Evolutionary conservation across 2,888 invertebrate genomes (phyloP).

Genomic region (Lasius fuliginosus): DNA sequence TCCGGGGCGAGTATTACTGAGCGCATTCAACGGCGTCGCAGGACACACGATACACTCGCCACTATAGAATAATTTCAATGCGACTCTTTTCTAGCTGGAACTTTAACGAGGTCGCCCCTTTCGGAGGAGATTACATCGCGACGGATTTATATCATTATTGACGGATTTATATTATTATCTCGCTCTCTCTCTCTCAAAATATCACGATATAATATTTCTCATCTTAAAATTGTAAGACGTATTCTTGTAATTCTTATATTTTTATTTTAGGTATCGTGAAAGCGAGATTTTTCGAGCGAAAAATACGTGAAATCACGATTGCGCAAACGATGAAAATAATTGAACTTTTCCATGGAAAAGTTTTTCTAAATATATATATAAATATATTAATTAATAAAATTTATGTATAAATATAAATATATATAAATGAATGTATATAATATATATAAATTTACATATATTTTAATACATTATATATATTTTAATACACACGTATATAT

Average conservation of each 20-base stretch:
- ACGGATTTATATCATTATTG: constrained; percentile 70
- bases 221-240: background rate
- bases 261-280: background rate
- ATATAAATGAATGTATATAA: no score
- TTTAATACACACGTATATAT: background rate
- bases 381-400: no score
- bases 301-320: background rate
- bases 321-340: background rate
- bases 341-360: background rate
- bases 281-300: background rate
- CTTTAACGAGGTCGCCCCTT: constrained; percentile 82
- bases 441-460: no score
- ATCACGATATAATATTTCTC: background rate
- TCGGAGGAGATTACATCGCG: constrained; percentile 64
- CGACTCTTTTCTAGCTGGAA: constrained; percentile 76
- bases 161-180: constrained; percentile 71
- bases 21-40: constrained; percentile 19
- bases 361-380: background rate
- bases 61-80: constrained; percentile 82
- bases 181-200: constrained; percentile 20
- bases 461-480: no score
- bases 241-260: background rate
- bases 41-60: constrained; percentile 33
- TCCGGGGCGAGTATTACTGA: background rate
- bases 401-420: no score